Base-by-base conservation (phyloP, 2,888 invertebrate genomes). In the Rhagium mordax region DNA sequence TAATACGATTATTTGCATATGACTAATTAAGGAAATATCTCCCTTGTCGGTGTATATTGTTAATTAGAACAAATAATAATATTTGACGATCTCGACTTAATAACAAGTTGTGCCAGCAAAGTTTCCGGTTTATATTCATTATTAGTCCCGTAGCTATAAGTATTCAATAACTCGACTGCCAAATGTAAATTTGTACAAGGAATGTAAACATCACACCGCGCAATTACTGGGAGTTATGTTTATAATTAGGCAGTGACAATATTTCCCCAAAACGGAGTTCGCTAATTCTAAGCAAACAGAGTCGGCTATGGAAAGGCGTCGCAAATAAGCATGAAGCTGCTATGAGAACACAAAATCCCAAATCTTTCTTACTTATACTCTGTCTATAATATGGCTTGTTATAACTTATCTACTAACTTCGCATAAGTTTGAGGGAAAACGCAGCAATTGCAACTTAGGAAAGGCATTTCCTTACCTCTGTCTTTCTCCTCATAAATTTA, bases 221-320 rank as follows among this genome's bases (percentile, higher is more conserved):
- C 83, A 86, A 87, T 87, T 87, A 86, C 85, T 81, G 81, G 82
- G 84, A 85, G 85, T 86, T 85, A 86, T 86, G 86, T 86, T 86
- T 86, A 86, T 86, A 86, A 86, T 87, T 86, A 87, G 86, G 84
- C 85, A 86, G 85, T 83, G 86, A 85, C 86, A 86, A 87, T 87
- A 87, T 86, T 87, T 86, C 86, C 85, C 85, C 83, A 83, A 84
- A 82, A 84, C 85, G 84, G 82, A 85, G 84, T 85, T 85, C 85
- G 85, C 86, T 87, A 87, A 87, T 87, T 86, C 85, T 86, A 86
- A 84, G 85, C 83, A 86, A 87, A 87, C 83, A 86, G 74, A 73
- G 78, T 78, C 33, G 78, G 76, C 78, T 71, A 77, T 75, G 72
- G 76, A 78, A 83, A 81, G 81, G 81, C 82, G 78, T 79, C 72